Base-by-base conservation (phyloP, 2,888 invertebrate genomes). In the Panzeria rudis region DNA sequence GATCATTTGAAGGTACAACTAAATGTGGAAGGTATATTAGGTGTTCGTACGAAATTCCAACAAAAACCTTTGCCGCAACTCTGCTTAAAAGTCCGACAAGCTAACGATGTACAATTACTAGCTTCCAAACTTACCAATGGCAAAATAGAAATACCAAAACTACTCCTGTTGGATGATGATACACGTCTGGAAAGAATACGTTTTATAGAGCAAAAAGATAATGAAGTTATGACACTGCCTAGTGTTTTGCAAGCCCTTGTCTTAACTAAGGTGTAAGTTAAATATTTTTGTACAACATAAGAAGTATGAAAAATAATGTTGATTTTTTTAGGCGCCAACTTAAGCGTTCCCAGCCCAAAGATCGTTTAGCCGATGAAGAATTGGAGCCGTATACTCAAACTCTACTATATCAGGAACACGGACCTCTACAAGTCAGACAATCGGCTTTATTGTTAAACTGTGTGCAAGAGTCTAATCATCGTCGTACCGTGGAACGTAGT, bases 31-130 rank as follows among this genome's bases (percentile, higher is more conserved):
- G 96, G 96, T 95, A 52, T 96, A 44, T 93, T 99, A 87, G 99
- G 99, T 0, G 96, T 97, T 91, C 94, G 99, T 86, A 99, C 99
- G 9, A 96, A 96, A 89, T 98, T 95, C 91, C 99, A 99, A 91
- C 94, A 95, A 88, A 95, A 95, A 56, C 94, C 96, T 41, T 92
- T 97, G 62, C 95, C 99, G 0, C 99, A 99, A 90, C 93, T 99
- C 17, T 95, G 96, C 50, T 91, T 98, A 0, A 94, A 95, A 88
- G 94, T 97, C 66, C 93, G 94, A 8, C 93, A 94, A 9, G 93
- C 93, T 3, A 93, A 93, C 52, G 91, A 93, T 13, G 50, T 87
- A 1, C 56, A 84, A 2, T 32, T 92, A 44, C 89, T 89, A 0
- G 6, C 88, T 0, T 89, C 91, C 2, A 17, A 64, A 13, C 11